These are phyloP conservation scores for Aspidoscelis tigris DNA, from an alignment of 2,113 vertebrate genomes.

Conservation along the genomic window DNA sequence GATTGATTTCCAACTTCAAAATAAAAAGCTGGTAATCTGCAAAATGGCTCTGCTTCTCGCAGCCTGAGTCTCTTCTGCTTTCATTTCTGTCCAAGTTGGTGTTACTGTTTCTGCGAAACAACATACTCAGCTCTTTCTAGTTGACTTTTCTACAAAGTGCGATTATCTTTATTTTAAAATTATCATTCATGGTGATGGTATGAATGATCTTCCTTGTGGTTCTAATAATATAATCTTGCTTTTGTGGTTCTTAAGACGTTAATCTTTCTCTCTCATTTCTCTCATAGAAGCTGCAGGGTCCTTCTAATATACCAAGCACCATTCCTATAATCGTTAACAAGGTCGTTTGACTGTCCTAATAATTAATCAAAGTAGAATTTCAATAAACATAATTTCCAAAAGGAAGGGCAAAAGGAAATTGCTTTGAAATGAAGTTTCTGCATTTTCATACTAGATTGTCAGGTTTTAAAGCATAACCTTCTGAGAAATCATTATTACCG, in stretches of 20 bases:
- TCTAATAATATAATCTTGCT: conserved; percentile 40
- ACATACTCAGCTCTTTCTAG: conserved; percentile 17
- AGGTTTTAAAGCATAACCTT: not conserved
- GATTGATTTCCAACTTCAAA: too few species aligned
- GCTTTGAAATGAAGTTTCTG: not conserved
- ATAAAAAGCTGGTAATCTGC: too few species aligned
- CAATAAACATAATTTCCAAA: not conserved
- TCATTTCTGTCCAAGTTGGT: not conserved
- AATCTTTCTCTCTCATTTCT: conserved; percentile 35
- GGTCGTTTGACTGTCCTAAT: conserved; percentile 6
- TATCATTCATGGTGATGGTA: not conserved
- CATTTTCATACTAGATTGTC: not conserved
- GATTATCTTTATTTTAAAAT: conserved; percentile 35
- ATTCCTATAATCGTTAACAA: conserved; percentile 34
- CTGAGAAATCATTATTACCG: not conserved
- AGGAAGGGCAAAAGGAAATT: not conserved
- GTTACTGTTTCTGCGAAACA: not conserved
- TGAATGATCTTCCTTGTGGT: conserved; percentile 35
- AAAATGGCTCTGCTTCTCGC: not conserved
- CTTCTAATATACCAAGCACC: conserved; percentile 26
- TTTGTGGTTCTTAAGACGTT: conserved; percentile 42
- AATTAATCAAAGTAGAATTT: conserved; percentile 1
- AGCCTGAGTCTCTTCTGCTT: too few species aligned
- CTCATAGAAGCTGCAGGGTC: conserved; percentile 24
- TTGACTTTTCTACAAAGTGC: not conserved